These are phyloP conservation scores for Halcyon malimbica DNA, from an alignment of 2,113 vertebrate genomes.

Conservation along the genomic window DNA sequence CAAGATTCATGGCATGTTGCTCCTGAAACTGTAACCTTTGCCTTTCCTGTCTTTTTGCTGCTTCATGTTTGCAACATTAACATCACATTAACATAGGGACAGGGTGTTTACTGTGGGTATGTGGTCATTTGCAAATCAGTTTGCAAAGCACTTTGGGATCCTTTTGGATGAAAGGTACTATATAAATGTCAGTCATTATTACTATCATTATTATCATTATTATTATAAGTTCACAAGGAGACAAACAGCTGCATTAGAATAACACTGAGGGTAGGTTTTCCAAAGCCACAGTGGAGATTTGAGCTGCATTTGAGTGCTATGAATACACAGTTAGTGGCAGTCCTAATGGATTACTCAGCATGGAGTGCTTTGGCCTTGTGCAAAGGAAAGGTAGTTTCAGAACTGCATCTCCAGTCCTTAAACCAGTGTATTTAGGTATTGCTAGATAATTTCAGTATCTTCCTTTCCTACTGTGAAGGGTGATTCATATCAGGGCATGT, in stretches of 20 bases:
- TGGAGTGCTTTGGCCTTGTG: neutral
- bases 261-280: neutral
- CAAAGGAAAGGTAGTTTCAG: neutral
- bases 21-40: neutral
- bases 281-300: neutral
- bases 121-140: neutral
- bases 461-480: neutral
- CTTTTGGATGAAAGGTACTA: conserved; percentile 34
- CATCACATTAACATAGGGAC: neutral
- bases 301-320: neutral
- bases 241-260: neutral
- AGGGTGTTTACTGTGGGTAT: neutral
- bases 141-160: conserved; percentile 33
- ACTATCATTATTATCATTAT: conserved; percentile 21
- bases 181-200: conserved; percentile 57
- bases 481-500: neutral
- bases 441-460: neutral
- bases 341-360: neutral
- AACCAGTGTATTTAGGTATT: neutral
- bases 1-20: neutral
- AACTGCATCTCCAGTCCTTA: neutral
- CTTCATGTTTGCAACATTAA: neutral
- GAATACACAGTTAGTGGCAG: neutral
- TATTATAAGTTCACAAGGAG: conserved; percentile 17
- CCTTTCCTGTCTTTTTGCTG: neutral